These are phyloP conservation scores for Lepidurus couesii DNA, from an alignment of 1,140 invertebrate species.

Conservation along the genomic window DNA sequence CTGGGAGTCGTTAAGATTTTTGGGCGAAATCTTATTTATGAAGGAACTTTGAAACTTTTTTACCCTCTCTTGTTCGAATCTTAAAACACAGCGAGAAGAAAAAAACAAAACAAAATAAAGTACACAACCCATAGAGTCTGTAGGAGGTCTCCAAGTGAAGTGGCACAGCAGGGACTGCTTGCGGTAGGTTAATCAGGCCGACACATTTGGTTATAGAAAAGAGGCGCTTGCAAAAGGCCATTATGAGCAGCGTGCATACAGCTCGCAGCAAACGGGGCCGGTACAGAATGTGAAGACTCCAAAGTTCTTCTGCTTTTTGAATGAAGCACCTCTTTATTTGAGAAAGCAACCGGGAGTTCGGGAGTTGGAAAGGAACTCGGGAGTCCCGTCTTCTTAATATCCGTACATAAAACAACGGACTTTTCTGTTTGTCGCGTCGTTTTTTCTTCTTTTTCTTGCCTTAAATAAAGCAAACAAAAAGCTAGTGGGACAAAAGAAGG, in stretches of 20 bases:
- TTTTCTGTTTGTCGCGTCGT: not conserved
- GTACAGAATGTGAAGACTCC: not conserved
- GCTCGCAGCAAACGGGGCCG: not conserved
- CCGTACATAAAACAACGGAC: not conserved
- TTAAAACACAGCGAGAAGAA: too few species aligned
- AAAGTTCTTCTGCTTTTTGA: not conserved
- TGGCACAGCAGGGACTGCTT: conserved; percentile 17
- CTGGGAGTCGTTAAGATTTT: not conserved
- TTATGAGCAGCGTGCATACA: not conserved
- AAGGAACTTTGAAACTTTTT: too few species aligned
- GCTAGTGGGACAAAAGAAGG: not conserved
- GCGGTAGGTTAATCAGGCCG: conserved; percentile 20
- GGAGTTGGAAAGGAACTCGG: not conserved
- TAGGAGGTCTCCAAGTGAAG: conserved; percentile 13
- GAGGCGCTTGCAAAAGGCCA: not conserved
- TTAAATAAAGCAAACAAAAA: not conserved
- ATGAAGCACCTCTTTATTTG: not conserved
- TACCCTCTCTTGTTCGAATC: too few species aligned
- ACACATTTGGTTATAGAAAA: not conserved
- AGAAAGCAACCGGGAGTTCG: not conserved
- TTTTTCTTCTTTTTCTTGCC: not conserved
- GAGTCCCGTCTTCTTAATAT: not conserved
- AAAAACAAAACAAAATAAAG: too few species aligned
- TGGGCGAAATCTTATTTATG: too few species aligned
- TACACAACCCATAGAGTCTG: not conserved